phyloP scores from a whole-genome alignment of 2,113 vertebrate species.

The Arenaria interpres region DNA sequence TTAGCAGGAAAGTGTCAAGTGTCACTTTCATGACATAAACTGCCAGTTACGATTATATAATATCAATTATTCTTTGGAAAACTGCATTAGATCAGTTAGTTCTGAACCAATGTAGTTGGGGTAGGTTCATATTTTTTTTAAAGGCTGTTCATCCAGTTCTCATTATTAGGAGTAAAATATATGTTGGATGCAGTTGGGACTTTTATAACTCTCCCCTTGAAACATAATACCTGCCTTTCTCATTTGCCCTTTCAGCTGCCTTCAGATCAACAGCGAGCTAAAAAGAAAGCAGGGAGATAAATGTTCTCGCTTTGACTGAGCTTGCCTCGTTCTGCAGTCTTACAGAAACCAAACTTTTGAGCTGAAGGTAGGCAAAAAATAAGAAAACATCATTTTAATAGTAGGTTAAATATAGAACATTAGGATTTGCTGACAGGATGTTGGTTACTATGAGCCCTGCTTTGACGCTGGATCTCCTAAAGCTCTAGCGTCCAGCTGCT shows the following conservation, averaged over 20 bases:
- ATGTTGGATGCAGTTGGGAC: slow-evolving; percentile 62
- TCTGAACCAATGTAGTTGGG: slow-evolving; percentile 47
- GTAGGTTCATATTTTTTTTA: slow-evolving; percentile 72
- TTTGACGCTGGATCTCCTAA: background rate
- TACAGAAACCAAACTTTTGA: background rate
- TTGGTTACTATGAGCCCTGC: background rate
- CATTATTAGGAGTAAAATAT: slow-evolving; percentile 74
- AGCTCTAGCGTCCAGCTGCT: background rate
- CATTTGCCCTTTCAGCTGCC: slow-evolving; percentile 24
- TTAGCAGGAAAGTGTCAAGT: slow-evolving; percentile 74
- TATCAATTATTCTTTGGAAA: slow-evolving; percentile 78
- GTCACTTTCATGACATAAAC: slow-evolving; percentile 77
- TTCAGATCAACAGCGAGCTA: background rate
- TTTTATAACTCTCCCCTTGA: slow-evolving; percentile 59
- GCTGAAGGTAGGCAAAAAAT: slow-evolving; percentile 14
- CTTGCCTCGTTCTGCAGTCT: background rate
- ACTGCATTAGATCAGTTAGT: slow-evolving; percentile 70
- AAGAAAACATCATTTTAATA: slow-evolving; percentile 21
- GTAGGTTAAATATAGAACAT: slow-evolving; percentile 19
- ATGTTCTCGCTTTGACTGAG: background rate
- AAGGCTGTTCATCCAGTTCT: slow-evolving; percentile 69
- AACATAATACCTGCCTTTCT: slow-evolving; percentile 21
- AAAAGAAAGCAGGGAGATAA: background rate
- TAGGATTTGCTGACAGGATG: slow-evolving; percentile 7
- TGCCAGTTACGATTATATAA: slow-evolving; percentile 79